Conservation (phyloP, 2,888 invertebrate genomes). For the Drosophila acutilabella region DNA sequence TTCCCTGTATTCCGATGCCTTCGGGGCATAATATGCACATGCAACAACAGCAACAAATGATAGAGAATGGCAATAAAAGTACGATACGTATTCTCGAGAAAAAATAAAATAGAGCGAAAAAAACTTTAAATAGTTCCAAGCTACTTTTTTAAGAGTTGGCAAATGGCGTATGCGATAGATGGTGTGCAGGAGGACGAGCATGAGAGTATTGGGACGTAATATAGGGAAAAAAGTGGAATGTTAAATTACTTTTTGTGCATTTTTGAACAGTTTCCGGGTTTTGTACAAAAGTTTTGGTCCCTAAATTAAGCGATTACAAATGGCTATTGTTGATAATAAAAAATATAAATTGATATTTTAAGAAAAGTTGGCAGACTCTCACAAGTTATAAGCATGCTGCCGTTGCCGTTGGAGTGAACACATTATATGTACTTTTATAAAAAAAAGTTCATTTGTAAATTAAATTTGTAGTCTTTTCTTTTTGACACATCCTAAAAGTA, state of each 20-base stretch:
- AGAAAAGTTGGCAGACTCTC: constrained; percentile 26
- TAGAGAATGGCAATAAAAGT: constrained; percentile 75
- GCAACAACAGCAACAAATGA: constrained; percentile 74
- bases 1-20: constrained; percentile 68
- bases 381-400: neutral
- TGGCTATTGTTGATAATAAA: constrained; percentile 64
- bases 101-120: constrained; percentile 26
- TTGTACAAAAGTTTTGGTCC: constrained; percentile 60
- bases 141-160: constrained; percentile 70
- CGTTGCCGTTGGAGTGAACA: neutral
- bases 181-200: neutral
- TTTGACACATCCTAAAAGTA: constrained; percentile 18
- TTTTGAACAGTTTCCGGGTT: constrained; percentile 41
- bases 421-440: neutral
- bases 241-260: constrained; percentile 70
- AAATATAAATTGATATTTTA: constrained; percentile 64
- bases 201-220: neutral
- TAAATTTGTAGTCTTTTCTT: neutral
- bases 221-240: constrained; percentile 45
- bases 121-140: constrained; percentile 75
- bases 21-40: constrained; percentile 75
- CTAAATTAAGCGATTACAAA: constrained; percentile 78
- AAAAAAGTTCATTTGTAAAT: neutral
- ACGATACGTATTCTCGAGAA: constrained; percentile 68
- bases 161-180: constrained; percentile 38